phyloP scores from a whole-genome alignment of 2,113 vertebrate genomes.

The Atractosteus spatula region DNA sequence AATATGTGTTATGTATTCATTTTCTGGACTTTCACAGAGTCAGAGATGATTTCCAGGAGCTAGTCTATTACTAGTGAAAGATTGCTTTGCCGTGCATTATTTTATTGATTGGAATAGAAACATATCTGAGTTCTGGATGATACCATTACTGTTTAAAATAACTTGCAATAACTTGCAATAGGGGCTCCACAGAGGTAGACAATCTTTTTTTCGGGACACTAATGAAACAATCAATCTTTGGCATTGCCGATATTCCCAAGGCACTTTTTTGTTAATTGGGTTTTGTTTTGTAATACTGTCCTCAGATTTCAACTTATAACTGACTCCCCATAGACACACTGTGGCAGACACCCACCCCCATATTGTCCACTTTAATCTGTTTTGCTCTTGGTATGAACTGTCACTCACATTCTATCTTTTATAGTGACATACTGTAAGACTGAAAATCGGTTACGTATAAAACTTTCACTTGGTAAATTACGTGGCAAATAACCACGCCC shows the following conservation, averaged over 20 bases:
- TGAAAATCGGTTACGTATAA: too few species aligned
- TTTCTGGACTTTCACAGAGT: background rate
- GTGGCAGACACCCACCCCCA: background rate
- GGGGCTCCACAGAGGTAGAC: background rate
- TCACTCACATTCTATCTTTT: too few species aligned
- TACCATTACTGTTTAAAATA: background rate
- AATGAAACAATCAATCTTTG: conserved; percentile 1
- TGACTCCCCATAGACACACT: background rate
- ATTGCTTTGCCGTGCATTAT: background rate
- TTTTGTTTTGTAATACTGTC: conserved; percentile 1
- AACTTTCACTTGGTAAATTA: too few species aligned
- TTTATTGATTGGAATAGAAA: background rate
- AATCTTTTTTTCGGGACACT: background rate
- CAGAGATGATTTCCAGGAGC: background rate
- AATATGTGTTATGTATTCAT: background rate
- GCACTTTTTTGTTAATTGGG: conserved; percentile 7
- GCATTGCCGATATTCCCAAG: conserved; percentile 11
- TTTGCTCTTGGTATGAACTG: too few species aligned
- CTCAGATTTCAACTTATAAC: background rate
- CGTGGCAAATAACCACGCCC: too few species aligned
- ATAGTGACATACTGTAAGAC: too few species aligned
- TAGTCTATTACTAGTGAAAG: background rate
- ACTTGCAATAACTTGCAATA: background rate
- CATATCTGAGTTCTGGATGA: background rate
- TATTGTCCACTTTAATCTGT: too few species aligned